Conservation (phyloP, 30 jellyfish, hydroid and myxozoan genomes). For the Hydractinia echinata region DNA sequence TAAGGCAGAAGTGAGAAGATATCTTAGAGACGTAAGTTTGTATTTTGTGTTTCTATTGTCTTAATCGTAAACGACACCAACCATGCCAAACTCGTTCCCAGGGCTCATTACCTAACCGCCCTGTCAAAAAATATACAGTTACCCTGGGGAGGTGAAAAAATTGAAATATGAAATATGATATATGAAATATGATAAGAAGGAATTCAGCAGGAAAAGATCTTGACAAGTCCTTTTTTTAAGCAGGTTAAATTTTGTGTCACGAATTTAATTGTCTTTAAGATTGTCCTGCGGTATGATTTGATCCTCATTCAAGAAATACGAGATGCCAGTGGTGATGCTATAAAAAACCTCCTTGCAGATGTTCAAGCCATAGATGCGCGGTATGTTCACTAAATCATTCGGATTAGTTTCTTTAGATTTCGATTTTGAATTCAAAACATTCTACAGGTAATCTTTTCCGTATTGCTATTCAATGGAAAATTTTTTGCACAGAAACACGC, state of each 20-base stretch:
- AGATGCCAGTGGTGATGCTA: constrained; percentile 52
- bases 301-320: constrained; percentile 86
- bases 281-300: constrained; percentile 69
- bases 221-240: no score
- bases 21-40: constrained; percentile 48
- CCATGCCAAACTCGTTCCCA: not conserved
- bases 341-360: constrained; percentile 31
- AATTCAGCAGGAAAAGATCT: no score
- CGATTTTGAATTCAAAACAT: no score
- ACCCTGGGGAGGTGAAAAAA: not conserved
- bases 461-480: no score
- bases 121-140: not conserved
- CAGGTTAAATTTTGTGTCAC: no score
- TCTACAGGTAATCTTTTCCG: no score
- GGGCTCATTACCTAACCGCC: not conserved
- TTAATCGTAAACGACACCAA: not conserved
- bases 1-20: constrained; percentile 30
- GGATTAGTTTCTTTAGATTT: no score
- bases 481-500: no score
- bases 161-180: not conserved
- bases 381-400: no score
- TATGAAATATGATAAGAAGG: no score
- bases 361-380: constrained; percentile 8
- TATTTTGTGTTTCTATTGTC: not conserved
- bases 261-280: constrained; percentile 33